These are phyloP conservation scores for Cosmia trapezina DNA, from an alignment of 2,888 invertebrate species.

Conservation along the genomic window DNA sequence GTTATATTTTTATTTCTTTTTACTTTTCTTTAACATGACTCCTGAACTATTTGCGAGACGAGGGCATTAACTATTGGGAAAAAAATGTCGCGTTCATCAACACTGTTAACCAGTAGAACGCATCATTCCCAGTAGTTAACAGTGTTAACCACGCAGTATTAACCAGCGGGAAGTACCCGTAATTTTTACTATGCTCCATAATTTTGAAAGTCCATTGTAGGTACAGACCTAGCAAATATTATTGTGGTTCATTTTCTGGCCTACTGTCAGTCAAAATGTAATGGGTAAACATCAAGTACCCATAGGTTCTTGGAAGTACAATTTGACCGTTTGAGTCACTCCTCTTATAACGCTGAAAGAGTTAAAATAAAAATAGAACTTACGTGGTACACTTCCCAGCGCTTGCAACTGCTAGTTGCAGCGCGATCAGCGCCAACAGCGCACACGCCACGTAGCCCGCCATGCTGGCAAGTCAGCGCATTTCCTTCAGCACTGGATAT, in stretches of 20 bases:
- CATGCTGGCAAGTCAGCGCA: slow-evolving; percentile 82
- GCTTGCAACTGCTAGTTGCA: slow-evolving; percentile 78
- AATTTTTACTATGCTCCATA: neutral
- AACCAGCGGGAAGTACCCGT: too few species aligned
- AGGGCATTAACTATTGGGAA: too few species aligned
- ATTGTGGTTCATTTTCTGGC: too few species aligned
- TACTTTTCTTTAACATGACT: too few species aligned
- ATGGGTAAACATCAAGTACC: neutral
- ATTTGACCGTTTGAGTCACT: neutral
- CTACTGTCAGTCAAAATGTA: neutral
- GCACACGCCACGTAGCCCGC: slow-evolving; percentile 71
- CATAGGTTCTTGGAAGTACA: neutral
- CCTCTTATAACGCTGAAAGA: neutral
- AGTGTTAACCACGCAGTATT: too few species aligned
- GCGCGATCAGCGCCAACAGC: slow-evolving; percentile 71
- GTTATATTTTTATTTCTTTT: too few species aligned
- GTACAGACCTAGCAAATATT: too few species aligned
- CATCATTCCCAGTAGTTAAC: too few species aligned
- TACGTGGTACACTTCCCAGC: slow-evolving; percentile 76
- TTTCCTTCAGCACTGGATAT: slow-evolving; percentile 71
- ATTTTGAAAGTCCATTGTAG: neutral
- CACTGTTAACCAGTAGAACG: too few species aligned
- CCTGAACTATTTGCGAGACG: too few species aligned
- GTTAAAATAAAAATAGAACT: too few species aligned
- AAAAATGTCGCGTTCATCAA: too few species aligned